Percentiles rank a stretch among this genome's conserved stretches.
Evolutionary conservation across 2,888 invertebrate species (phyloP).

Genomic region (Agonopterix alstromeriana): DNA sequence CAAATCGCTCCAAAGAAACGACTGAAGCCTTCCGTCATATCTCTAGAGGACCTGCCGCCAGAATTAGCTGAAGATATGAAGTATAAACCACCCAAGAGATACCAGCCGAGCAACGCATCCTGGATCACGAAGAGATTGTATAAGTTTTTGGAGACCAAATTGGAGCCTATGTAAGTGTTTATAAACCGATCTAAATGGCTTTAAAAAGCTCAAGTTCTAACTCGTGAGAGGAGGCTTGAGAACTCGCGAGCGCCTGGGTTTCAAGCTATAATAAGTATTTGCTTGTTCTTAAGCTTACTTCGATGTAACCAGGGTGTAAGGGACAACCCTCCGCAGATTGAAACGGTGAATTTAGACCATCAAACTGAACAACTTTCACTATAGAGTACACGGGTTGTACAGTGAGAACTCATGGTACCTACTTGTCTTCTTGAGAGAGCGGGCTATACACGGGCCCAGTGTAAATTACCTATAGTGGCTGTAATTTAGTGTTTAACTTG

Average conservation of each 20-base stretch:
- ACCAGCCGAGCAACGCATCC: constrained; percentile 26
- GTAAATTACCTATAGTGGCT: too few relatives aligned
- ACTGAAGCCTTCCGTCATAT: constrained; percentile 15
- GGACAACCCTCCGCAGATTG: too few relatives aligned
- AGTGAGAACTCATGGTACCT: too few relatives aligned
- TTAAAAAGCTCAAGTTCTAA: not conserved
- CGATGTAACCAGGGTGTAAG: too few relatives aligned
- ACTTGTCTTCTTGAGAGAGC: too few relatives aligned
- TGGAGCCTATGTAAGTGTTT: constrained; percentile 32
- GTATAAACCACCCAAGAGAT: constrained; percentile 40
- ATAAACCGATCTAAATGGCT: too few relatives aligned
- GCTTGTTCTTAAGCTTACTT: too few relatives aligned
- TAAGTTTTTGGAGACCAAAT: constrained; percentile 33
- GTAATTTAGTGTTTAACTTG: too few relatives aligned
- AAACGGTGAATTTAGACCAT: too few relatives aligned
- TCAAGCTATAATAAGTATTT: not conserved
- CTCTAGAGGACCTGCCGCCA: constrained; percentile 16
- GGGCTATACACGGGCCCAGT: too few relatives aligned
- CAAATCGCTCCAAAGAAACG: constrained; percentile 31
- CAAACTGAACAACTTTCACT: too few relatives aligned
- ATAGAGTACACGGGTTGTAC: too few relatives aligned
- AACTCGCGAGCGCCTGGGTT: not conserved
- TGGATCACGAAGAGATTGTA: constrained; percentile 41
- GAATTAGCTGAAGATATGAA: constrained; percentile 29
- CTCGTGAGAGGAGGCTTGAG: not conserved